A percentile compares a stretch with the other conserved stretches of the same genome.
phyloP scores from a whole-genome alignment of 2,113 vertebrate species.

The Nerophis ophidion region DNA sequence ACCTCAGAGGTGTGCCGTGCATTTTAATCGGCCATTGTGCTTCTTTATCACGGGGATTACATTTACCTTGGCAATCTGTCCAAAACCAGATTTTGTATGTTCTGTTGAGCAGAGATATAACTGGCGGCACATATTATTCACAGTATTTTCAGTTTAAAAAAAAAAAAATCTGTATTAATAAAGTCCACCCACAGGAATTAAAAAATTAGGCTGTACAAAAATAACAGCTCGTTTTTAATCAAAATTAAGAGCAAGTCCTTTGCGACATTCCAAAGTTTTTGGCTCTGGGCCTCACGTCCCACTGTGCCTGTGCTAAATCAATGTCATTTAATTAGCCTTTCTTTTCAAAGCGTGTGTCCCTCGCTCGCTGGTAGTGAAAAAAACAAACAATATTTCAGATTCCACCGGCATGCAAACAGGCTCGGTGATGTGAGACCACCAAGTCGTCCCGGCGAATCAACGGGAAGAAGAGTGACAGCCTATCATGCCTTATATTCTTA shows the following conservation, averaged over 20 bases:
- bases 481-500: conserved; percentile 30
- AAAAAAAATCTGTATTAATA: background rate
- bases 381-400: background rate
- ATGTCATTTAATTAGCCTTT: background rate
- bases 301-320: background rate
- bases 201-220: background rate
- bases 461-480: background rate
- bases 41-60: too few relatives aligned
- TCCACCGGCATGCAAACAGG: background rate
- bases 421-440: background rate
- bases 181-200: background rate
- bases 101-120: too few relatives aligned
- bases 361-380: background rate
- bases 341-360: background rate
- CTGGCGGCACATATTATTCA: too few relatives aligned
- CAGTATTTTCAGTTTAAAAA: too few relatives aligned
- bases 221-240: background rate
- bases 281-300: conserved; percentile 1
- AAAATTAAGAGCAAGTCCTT: background rate
- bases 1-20: too few relatives aligned
- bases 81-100: too few relatives aligned
- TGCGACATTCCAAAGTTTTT: background rate
- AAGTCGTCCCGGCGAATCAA: conserved; percentile 11
- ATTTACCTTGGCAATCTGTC: too few relatives aligned
- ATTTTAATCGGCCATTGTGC: too few relatives aligned